phyloP scores from a whole-genome alignment of 2,888 invertebrate species.

The Eilema depressum region DNA sequence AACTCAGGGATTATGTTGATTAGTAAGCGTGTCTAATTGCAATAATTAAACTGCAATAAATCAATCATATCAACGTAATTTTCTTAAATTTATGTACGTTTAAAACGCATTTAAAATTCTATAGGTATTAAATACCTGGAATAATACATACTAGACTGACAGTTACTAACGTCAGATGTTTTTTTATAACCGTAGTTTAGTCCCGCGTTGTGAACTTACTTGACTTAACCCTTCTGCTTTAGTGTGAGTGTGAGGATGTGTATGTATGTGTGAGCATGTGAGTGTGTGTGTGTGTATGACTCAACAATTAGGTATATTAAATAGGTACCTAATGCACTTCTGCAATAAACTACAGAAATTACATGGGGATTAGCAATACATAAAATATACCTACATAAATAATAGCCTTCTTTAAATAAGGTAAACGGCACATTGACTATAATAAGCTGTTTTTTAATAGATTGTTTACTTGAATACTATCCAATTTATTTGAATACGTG shows the following conservation, averaged over 20 bases:
- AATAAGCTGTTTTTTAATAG: not conserved
- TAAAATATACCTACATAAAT: too few species aligned
- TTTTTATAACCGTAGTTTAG: not conserved
- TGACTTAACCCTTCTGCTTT: not conserved
- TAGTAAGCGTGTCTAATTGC: conserved; percentile 78
- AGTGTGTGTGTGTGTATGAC: not conserved
- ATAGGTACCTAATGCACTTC: not conserved
- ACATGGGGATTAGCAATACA: not conserved
- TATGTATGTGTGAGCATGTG: not conserved
- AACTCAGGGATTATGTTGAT: conserved; percentile 43
- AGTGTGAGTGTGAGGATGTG: not conserved
- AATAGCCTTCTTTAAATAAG: not conserved
- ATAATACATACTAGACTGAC: conserved; percentile 25
- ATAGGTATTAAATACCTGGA: conserved; percentile 38
- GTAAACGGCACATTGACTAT: not conserved
- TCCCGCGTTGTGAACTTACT: not conserved
- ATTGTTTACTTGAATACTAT: not conserved
- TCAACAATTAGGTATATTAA: not conserved
- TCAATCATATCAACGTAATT: conserved; percentile 67
- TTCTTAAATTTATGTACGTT: conserved; percentile 43
- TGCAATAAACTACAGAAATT: not conserved
- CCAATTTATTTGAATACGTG: not conserved
- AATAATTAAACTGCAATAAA: conserved; percentile 75
- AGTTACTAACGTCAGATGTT: not conserved
- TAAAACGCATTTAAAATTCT: conserved; percentile 27